phyloP scores from a whole-genome alignment of 2,797 vertebrate genomes.

The Pseudotriccus pelzelni region DNA sequence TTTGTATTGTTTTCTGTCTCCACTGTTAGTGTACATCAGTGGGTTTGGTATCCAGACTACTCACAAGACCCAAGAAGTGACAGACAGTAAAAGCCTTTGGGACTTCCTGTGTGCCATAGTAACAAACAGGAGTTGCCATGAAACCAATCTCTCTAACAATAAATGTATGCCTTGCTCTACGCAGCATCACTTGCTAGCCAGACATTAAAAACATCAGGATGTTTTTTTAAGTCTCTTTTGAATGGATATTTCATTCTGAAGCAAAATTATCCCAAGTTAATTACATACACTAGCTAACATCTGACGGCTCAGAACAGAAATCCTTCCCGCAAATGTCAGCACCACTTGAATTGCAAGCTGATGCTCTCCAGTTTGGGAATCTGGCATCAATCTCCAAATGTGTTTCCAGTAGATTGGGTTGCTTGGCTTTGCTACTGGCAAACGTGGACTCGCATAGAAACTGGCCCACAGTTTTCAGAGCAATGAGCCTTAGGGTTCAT shows the following conservation, averaged over 20 bases:
- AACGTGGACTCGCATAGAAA: neutral
- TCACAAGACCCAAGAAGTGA: neutral
- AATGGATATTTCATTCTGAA: constrained; percentile 62
- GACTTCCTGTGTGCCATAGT: neutral
- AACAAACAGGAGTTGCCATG: constrained; percentile 21
- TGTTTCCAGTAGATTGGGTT: neutral
- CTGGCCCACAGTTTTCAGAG: neutral
- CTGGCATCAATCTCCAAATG: neutral
- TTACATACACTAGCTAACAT: constrained; percentile 49
- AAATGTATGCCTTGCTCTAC: neutral
- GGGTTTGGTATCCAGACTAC: neutral
- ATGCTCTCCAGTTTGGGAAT: constrained; percentile 13
- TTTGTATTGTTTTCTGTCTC: neutral
- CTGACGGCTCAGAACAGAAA: constrained; percentile 39
- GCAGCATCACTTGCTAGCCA: constrained; percentile 19
- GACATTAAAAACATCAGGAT: neutral
- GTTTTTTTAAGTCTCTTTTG: constrained; percentile 43
- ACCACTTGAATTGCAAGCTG: neutral
- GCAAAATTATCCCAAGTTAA: constrained; percentile 60
- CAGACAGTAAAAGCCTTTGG: neutral
- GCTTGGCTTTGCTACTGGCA: neutral
- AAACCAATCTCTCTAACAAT: neutral
- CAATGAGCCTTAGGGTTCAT: neutral
- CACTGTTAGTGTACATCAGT: rapidly evolving
- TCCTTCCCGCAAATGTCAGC: constrained; percentile 7